These are phyloP conservation scores for Phodopus roborovskii DNA, from an alignment of 2,113 vertebrate species.

Conservation along the genomic window DNA sequence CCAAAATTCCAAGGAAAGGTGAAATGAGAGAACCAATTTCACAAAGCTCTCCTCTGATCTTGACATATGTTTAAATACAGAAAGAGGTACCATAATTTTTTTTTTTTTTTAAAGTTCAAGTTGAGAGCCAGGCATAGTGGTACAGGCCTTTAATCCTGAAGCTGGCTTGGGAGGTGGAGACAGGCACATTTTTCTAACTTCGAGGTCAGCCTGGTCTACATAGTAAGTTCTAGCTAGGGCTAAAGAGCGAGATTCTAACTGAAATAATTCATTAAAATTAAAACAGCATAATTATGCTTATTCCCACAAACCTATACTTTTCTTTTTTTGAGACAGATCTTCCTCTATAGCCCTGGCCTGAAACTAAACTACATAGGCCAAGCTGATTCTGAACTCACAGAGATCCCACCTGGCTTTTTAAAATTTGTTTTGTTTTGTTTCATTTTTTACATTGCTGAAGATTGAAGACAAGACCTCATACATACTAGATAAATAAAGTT, in stretches of 20 bases:
- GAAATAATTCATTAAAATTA: not conserved
- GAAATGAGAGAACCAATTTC: not conserved
- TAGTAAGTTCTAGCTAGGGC: not conserved
- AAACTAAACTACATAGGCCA: not conserved
- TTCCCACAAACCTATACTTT: too few species aligned
- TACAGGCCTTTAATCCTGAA: not conserved
- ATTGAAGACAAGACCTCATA: not conserved
- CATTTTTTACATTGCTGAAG: not conserved
- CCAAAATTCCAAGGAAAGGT: not conserved
- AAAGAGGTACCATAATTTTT: not conserved
- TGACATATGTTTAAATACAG: not conserved
- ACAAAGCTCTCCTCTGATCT: not conserved
- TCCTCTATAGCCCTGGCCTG: not conserved
- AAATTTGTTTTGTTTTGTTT: not conserved
- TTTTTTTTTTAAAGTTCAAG: not conserved
- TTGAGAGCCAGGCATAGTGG: not conserved
- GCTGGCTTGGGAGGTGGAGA: not conserved
- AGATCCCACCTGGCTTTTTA: not conserved
- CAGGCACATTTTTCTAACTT: not conserved
- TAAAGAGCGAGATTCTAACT: not conserved
- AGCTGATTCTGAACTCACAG: not conserved
- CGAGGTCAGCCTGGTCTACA: not conserved
- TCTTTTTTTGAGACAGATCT: not conserved
- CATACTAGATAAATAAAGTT: not conserved
- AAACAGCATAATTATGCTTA: not conserved